These are phyloP conservation scores for Chymomyza procnemis DNA, from an alignment of 2,888 invertebrate species.

Conservation along the genomic window DNA sequence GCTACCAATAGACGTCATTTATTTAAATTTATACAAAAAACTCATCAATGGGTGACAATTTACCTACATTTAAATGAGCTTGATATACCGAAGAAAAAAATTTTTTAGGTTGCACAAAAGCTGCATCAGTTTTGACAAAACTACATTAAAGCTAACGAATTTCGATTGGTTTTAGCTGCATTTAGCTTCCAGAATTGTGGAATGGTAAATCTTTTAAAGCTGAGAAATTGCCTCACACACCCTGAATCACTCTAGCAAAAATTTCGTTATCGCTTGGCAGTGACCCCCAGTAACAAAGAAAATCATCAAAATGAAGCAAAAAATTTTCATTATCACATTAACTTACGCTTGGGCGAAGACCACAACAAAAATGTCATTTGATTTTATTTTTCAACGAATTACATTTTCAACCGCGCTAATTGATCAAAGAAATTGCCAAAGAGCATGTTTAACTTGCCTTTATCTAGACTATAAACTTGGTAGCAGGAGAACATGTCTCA, in stretches of 20 bases:
- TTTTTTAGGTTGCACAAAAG: too few relatives aligned
- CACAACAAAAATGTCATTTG: constrained; percentile 14
- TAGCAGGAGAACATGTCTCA: background rate
- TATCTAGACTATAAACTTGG: constrained; percentile 20
- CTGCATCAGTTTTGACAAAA: too few relatives aligned
- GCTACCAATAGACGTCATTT: too few relatives aligned
- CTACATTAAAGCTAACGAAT: too few relatives aligned
- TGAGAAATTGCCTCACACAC: background rate
- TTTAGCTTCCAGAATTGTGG: too few relatives aligned
- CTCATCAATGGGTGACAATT: too few relatives aligned
- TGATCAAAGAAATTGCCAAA: constrained; percentile 52
- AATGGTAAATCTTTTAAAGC: background rate
- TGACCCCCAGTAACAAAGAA: constrained; percentile 38
- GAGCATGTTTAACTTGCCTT: background rate
- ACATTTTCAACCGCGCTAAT: constrained; percentile 32
- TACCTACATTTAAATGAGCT: too few relatives aligned
- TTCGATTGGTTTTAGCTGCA: too few relatives aligned
- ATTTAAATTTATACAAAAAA: too few relatives aligned
- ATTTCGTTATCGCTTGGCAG: background rate
- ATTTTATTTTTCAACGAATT: constrained; percentile 13
- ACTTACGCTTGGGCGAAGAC: constrained; percentile 28
- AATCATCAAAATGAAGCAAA: constrained; percentile 3
- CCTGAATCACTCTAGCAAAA: background rate
- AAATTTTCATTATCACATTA: constrained; percentile 53
- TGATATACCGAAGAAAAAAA: too few relatives aligned